phyloP scores from a whole-genome alignment of 2,797 vertebrate species.

The Vireo griseus region DNA sequence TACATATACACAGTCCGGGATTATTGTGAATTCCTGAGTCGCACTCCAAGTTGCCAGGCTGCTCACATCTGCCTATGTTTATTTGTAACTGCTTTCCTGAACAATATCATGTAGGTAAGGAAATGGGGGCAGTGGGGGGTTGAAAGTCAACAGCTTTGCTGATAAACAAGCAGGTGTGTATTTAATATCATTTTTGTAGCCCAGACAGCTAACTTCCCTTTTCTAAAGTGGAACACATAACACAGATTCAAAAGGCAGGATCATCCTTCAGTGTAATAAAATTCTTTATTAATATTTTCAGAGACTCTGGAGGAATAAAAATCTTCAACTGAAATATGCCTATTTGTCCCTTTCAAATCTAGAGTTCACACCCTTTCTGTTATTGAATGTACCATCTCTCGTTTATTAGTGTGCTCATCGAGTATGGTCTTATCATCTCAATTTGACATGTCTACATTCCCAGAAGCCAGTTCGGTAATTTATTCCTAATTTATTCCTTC shows the following conservation, averaged over 20 bases:
- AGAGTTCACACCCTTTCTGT: not conserved
- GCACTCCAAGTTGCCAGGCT: not conserved
- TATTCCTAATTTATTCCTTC: not conserved
- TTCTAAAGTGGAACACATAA: not conserved
- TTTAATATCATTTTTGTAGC: not conserved
- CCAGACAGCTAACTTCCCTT: not conserved
- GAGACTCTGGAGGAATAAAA: not conserved
- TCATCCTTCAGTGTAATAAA: not conserved
- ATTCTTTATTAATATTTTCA: not conserved
- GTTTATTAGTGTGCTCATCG: not conserved
- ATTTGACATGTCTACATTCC: not conserved
- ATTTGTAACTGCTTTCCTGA: not conserved
- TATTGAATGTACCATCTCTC: not conserved
- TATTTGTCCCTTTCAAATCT: not conserved
- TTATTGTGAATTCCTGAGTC: not conserved
- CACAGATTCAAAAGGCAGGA: not conserved
- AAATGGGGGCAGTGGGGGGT: fast-evolving
- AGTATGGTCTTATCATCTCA: not conserved
- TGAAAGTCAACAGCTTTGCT: not conserved
- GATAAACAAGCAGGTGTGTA: not conserved
- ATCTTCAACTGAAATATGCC: not conserved
- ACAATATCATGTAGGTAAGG: not conserved
- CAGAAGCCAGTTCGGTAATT: not conserved
- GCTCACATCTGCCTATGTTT: not conserved
- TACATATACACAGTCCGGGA: not conserved